A percentile compares a stretch with the other conserved stretches of the same genome.
Evolutionary conservation across 2,797 vertebrate species (phyloP).

Genomic region (Alauda arvensis): DNA sequence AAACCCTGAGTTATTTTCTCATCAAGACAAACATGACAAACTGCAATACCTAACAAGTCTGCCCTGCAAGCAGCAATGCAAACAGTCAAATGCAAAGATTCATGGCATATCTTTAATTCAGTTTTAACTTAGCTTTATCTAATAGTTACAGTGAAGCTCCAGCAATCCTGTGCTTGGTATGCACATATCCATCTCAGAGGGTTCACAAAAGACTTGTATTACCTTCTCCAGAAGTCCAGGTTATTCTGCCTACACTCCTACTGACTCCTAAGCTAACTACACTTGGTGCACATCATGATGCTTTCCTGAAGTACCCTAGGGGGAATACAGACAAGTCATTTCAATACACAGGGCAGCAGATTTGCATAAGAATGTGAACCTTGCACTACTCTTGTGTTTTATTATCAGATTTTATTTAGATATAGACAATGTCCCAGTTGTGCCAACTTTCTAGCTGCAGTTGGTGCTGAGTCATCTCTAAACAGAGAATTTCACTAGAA

Average conservation of each 20-base stretch:
- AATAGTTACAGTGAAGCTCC: neutral
- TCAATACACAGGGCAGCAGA: neutral
- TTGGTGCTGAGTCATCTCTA: neutral
- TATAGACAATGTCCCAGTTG: neutral
- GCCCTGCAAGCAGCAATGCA: neutral
- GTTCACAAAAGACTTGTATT: constrained; percentile 3
- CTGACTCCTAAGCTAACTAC: constrained; percentile 6
- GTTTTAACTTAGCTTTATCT: neutral
- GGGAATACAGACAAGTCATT: constrained; percentile 17
- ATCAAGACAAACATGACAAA: neutral
- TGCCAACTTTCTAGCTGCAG: neutral
- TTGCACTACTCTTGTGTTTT: neutral
- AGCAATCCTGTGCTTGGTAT: neutral
- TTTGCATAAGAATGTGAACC: neutral
- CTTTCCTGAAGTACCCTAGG: constrained; percentile 20
- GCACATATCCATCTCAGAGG: neutral
- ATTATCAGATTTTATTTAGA: neutral
- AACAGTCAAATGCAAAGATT: neutral
- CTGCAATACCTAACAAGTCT: neutral
- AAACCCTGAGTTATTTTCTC: neutral
- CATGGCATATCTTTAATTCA: neutral
- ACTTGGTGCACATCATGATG: constrained; percentile 3
- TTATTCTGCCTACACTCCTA: constrained; percentile 28
- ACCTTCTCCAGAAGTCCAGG: constrained; percentile 24
- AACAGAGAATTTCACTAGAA: neutral